Percentiles rank a stretch among this genome's conserved stretches.
phyloP scores from a whole-genome alignment of 2,797 vertebrate genomes.

The Eupleurogrammus muticus region DNA sequence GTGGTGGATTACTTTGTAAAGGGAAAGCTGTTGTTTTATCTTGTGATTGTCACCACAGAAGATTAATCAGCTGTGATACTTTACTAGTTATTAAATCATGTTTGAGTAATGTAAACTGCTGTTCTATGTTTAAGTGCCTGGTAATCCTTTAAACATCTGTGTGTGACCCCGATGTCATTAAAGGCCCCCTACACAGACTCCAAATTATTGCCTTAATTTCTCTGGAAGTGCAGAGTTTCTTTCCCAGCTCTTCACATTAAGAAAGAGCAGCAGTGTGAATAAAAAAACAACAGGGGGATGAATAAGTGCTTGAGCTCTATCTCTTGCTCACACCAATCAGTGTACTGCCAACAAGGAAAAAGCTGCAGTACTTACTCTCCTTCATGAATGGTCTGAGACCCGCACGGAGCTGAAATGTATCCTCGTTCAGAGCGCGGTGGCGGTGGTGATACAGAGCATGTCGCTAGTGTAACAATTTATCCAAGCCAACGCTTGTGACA shows the following conservation, averaged over 20 bases:
- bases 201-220: neutral
- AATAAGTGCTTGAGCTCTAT: constrained; percentile 19
- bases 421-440: constrained; percentile 47
- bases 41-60: no score
- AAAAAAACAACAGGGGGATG: constrained; percentile 15
- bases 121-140: no score
- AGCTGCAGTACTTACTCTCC: constrained; percentile 14
- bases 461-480: constrained; percentile 56
- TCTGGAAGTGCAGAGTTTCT: neutral
- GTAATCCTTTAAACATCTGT: no score
- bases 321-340: constrained; percentile 35
- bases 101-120: no score
- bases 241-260: neutral
- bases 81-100: no score
- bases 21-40: no score
- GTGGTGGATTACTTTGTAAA: no score
- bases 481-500: constrained; percentile 67
- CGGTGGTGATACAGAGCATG: constrained; percentile 49
- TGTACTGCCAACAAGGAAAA: constrained; percentile 23
- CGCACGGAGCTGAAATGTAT: constrained; percentile 37
- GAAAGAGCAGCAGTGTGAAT: constrained; percentile 6
- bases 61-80: no score
- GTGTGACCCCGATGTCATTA: no score
- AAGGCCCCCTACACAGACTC: no score
- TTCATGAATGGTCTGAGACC: constrained; percentile 39